Percentiles rank a stretch among this genome's conserved stretches.
phyloP scores from a whole-genome alignment of 2,797 vertebrate genomes.

The Chrosomus eos region DNA sequence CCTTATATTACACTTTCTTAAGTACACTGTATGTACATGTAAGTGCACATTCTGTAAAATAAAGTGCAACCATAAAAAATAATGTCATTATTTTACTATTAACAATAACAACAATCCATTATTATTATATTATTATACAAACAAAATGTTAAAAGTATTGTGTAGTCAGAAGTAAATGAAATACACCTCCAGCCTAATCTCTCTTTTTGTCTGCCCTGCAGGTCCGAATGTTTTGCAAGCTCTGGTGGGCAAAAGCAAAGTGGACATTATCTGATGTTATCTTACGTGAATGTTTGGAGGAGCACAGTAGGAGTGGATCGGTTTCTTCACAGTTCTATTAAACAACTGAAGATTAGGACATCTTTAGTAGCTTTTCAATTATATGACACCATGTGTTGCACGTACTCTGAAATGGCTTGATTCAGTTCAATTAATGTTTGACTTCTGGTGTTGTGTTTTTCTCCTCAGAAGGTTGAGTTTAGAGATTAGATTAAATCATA shows the following conservation, averaged over 20 bases:
- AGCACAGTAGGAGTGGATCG: conserved; percentile 15
- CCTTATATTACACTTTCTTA: too few species aligned
- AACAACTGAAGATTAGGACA: conserved; percentile 18
- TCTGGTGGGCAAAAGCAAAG: conserved; percentile 21
- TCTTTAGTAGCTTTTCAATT: conserved; percentile 30
- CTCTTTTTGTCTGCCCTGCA: conserved; percentile 14
- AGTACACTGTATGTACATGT: too few species aligned
- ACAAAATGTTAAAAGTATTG: not conserved
- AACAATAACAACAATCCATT: not conserved
- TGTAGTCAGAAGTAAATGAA: not conserved
- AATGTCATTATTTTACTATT: not conserved
- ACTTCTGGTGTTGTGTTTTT: not conserved
- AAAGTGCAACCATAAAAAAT: not conserved
- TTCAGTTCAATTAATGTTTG: not conserved
- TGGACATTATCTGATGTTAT: conserved; percentile 26
- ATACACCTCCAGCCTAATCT: not conserved
- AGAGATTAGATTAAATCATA: not conserved
- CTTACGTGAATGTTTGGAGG: conserved; percentile 32
- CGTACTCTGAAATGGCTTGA: not conserved
- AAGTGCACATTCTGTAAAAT: too few species aligned
- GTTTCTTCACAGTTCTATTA: conserved; percentile 30
- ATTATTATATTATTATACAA: not conserved
- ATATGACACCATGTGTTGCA: not conserved
- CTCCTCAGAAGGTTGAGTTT: not conserved
- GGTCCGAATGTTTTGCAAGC: conserved; percentile 25